Evolutionary conservation across 1,140 invertebrate genomes (phyloP), one percentile per base, ranked within the genome.

Genomic region (Drosophila sp.): DNA sequence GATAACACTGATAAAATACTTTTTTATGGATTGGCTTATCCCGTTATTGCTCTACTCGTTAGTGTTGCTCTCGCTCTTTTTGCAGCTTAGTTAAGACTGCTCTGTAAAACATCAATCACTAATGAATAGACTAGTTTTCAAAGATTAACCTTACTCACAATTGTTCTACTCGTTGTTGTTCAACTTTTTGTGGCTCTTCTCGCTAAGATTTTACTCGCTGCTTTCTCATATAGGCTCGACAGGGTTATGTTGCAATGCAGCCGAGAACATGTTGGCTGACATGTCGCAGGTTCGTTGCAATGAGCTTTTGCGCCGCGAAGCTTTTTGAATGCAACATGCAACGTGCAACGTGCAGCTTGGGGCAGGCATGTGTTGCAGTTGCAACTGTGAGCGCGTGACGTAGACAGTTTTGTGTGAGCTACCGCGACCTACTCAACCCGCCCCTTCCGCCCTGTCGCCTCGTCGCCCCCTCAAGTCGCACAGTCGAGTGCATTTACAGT

Each of bases 271-370:
- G 69, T 66, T 72, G 62, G 27, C 45, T 11, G 45, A n/a, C 11
- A 16, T 11, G 27, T n/a, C 18, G 53, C 18, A 57, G 45, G 69
- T 72, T 72, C 62, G 69, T 72, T 72, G 69, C 62, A 66, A 43
- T 58, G 62, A 72, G 53, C 59, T 62, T 46, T 62, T 21, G n/a
- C 2, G 7, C 7, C 0, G 4, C 7, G n/a, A 36, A 51, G 65
- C 65, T 71, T 71, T 71, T 40, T 43, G 40, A 11, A 16, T 25
- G 4, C 27, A 29, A 29, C 27, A 29, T 27, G 53, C 53, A 46
- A 38, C 50, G 29, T 63, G 41, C 18, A 70, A 69, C 57, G 1
- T 32, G 32, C 53, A 34, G 16, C 57, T 43, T 50, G 43, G 8
- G 9, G 46, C 57, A 51, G 16, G 53, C 58, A 57, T 48, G 59